A percentile compares a stretch with the other conserved stretches of the same genome.
phyloP scores from a whole-genome alignment of 2,113 vertebrate species.

The Aviceda subcristata region DNA sequence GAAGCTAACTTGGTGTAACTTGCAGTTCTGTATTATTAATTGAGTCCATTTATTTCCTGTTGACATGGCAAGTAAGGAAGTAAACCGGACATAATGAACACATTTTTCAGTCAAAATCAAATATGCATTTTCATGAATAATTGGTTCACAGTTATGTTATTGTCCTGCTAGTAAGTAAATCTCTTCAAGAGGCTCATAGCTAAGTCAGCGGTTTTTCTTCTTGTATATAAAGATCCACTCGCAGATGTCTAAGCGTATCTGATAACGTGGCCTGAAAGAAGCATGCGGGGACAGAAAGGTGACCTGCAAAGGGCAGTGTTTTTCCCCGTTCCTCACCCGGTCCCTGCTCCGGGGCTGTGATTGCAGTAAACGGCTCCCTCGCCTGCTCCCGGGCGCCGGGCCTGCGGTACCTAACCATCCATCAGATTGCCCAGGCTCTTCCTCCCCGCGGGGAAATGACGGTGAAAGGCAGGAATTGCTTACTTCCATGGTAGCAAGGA shows the following conservation, averaged over 20 bases:
- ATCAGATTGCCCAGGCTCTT: neutral
- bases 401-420: neutral
- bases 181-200: neutral
- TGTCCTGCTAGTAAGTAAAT: neutral
- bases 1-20: neutral
- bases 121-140: neutral
- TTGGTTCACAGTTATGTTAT: neutral
- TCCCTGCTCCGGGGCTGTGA: neutral
- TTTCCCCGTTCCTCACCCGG: neutral
- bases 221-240: neutral
- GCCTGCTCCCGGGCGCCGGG: neutral
- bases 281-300: neutral
- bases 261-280: neutral
- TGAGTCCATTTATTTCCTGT: neutral
- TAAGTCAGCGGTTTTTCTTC: neutral
- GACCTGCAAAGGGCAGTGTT: neutral
- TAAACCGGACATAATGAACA: accelerated
- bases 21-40: neutral
- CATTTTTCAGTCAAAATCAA: neutral
- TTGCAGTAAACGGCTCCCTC: neutral
- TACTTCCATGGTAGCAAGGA: neutral
- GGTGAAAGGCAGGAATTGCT: neutral
- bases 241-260: neutral
- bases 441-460: neutral
- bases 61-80: neutral